Evolutionary conservation across 1,140 invertebrate genomes (phyloP).

Genomic region (Lasaia peninsularis): DNA sequence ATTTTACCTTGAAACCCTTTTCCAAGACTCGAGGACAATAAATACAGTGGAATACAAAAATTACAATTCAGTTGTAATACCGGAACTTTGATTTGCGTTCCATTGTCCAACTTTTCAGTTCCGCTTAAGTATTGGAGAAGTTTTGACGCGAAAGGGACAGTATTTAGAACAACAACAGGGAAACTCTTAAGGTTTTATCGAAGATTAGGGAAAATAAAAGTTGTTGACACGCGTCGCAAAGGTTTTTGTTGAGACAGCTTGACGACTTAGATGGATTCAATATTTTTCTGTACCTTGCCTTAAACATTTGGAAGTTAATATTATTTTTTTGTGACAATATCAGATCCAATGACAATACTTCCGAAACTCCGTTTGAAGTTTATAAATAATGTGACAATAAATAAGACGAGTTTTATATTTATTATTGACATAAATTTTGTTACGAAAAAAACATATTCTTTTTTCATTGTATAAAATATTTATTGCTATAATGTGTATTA

Average conservation of each 20-base stretch:
- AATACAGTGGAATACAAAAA: background rate
- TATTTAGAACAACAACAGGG: slow-evolving; percentile 16
- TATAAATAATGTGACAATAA: no score
- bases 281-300: background rate
- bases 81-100: slow-evolving; percentile 9
- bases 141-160: slow-evolving; percentile 23
- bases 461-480: no score
- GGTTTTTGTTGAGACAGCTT: background rate
- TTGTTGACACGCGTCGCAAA: slow-evolving; percentile 14
- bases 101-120: slow-evolving; percentile 3
- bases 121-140: slow-evolving; percentile 17
- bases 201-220: slow-evolving; percentile 19
- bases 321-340: no score
- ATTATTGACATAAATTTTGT: no score
- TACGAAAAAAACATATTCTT: no score
- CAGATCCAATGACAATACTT: no score
- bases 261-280: background rate
- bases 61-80: slow-evolving; percentile 4
- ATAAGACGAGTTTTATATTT: no score
- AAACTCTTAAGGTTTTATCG: slow-evolving; percentile 17
- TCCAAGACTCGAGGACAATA: no score
- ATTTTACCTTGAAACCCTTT: background rate
- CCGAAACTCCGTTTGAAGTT: no score
- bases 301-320: no score
- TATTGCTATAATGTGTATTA: no score